Evolutionary conservation across 2,797 vertebrate genomes (phyloP).

Genomic region (Gadopsis marmoratus): DNA sequence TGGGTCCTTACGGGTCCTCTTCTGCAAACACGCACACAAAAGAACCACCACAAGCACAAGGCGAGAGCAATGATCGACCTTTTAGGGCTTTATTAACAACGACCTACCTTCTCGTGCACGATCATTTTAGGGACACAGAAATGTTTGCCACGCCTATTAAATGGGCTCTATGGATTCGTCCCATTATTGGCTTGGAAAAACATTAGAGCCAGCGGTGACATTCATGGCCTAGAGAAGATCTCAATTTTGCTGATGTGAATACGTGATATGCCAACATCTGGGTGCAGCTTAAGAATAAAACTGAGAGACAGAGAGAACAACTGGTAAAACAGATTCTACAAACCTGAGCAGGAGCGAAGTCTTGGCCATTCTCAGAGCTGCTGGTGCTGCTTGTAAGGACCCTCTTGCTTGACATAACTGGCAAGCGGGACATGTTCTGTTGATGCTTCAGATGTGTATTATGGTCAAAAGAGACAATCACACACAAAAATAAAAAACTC

Average conservation of each 20-base stretch:
- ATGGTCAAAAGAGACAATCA: constrained; percentile 4
- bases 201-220: neutral
- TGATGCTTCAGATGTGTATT: neutral
- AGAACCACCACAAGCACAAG: neutral
- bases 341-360: constrained; percentile 79
- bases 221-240: neutral
- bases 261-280: neutral
- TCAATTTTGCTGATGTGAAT: neutral
- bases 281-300: constrained; percentile 2
- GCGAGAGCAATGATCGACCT: neutral
- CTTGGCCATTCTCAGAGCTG: constrained; percentile 63
- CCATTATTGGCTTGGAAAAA: neutral
- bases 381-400: constrained; percentile 53
- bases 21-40: constrained; percentile 64
- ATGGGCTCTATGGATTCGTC: neutral
- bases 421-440: constrained; percentile 79
- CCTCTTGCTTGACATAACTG: constrained; percentile 81
- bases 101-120: neutral
- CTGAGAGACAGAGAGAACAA: too few relatives aligned
- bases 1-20: constrained; percentile 75
- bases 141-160: neutral
- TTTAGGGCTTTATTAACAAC: neutral
- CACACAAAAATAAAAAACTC: neutral
- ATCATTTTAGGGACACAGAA: neutral
- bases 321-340: neutral